Evolutionary conservation across 2,888 invertebrate species (phyloP), one percentile per base, ranked within the genome.

Genomic region (Gasteruption jaculator): DNA sequence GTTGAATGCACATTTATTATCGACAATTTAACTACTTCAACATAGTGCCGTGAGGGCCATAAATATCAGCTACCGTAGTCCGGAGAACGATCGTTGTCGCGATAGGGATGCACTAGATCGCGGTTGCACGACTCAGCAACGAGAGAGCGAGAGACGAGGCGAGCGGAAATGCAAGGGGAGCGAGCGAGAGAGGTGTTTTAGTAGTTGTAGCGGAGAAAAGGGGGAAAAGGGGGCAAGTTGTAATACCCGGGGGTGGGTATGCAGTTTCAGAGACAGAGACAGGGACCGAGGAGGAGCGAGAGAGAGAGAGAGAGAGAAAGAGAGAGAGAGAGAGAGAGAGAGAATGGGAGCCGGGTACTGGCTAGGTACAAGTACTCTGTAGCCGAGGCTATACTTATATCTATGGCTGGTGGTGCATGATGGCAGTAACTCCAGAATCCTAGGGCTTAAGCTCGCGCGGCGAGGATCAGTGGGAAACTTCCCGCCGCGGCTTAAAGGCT

Each of bases 401-500:
- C 55, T 55, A 56, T 58, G 56, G 60, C 55, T 55, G 57, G 55
- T 60, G 62, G 61, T 63, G 67, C 64, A 65, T 62, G 65, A 62
- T 60, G 65, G 69, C 65, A 65, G 68, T 69, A 69, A 70, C 68
- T 69, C 68, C 59, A 60, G 63, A 69, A 70, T 70, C 69, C 69
- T 54, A 27, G 67, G 66, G 65, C 65, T 65, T 66, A 66, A 66
- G 63, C 60, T 51, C 50, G 49, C 57, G 60, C 59, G 53, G 53
- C 58, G 65, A 66, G 70, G 69, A 70, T 70, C 69, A 70, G 68
- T 62, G 68, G 65, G 60, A 69, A 69, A 68, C 63, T 70, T 69
- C 63, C 65, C 64, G 66, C 64, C 66, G 52, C 61, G 68, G 70
- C 68, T 69, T 70, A 70, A 70, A 63, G 68, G 70, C 67, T 69